These are phyloP conservation scores for Andricus quercusramuli DNA, from an alignment of 2,888 invertebrate species.

Conservation along the genomic window DNA sequence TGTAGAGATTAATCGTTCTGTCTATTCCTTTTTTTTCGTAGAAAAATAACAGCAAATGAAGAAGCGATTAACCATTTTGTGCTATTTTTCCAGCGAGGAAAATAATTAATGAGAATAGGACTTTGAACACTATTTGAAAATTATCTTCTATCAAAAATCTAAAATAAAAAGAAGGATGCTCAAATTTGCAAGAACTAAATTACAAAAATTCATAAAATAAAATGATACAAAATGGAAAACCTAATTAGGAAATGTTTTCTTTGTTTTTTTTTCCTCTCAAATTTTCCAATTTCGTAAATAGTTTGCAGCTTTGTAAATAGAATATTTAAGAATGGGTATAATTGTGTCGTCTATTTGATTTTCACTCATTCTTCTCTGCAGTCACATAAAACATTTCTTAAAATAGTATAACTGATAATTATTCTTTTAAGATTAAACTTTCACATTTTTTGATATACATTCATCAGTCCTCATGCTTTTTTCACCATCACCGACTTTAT, in stretches of 20 bases:
- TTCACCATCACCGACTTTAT: neutral
- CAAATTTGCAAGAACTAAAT: neutral
- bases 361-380: conserved; percentile 24
- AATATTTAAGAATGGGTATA: neutral
- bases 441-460: conserved; percentile 11
- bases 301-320: neutral
- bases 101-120: neutral
- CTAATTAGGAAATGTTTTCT: neutral
- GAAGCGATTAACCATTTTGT: neutral
- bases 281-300: neutral
- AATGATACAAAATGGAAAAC: neutral
- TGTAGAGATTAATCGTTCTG: neutral
- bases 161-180: conserved; percentile 12
- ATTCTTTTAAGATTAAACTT: conserved; percentile 36
- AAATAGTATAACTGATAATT: neutral
- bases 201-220: neutral
- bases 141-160: neutral
- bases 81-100: neutral
- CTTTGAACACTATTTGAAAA: neutral
- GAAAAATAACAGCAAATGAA: neutral
- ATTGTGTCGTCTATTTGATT: neutral
- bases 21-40: neutral
- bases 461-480: neutral
- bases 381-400: neutral
- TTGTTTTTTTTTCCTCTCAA: neutral